Evolutionary conservation across 92 coral and sea anemone genomes (phyloP).

Genomic region (Zoanthus gigantus): DNA sequence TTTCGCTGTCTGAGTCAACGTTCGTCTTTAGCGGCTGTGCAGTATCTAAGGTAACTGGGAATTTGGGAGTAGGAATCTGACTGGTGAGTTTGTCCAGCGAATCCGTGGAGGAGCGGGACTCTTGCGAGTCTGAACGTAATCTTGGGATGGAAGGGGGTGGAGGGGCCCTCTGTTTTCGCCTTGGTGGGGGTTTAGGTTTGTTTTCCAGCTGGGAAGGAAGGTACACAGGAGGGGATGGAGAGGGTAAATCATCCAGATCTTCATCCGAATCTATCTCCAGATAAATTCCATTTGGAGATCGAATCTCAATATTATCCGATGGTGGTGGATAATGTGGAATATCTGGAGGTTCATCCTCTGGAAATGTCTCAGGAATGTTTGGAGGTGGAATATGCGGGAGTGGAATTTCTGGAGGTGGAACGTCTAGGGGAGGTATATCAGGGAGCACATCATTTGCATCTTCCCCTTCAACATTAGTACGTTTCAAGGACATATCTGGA

Average conservation of each 20-base stretch:
- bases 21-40: slow-evolving; percentile 34
- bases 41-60: slow-evolving; percentile 59
- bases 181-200: slow-evolving; percentile 69
- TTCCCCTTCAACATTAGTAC: slow-evolving; percentile 17
- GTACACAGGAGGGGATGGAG: slow-evolving; percentile 65
- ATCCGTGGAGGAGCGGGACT: slow-evolving; percentile 51
- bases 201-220: slow-evolving; percentile 62
- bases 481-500: slow-evolving; percentile 27
- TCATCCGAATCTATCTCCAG: slow-evolving; percentile 51
- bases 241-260: slow-evolving; percentile 51
- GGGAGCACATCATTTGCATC: slow-evolving; percentile 8
- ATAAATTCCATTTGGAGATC: slow-evolving; percentile 54
- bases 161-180: slow-evolving; percentile 68
- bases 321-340: slow-evolving; percentile 83
- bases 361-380: slow-evolving; percentile 53
- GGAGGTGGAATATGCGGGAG: slow-evolving; percentile 64
- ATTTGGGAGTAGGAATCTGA: slow-evolving; percentile 62
- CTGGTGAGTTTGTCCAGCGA: slow-evolving; percentile 53
- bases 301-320: slow-evolving; percentile 61
- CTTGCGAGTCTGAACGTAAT: slow-evolving; percentile 75
- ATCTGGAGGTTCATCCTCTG: slow-evolving; percentile 68
- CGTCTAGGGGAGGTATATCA: slow-evolving; percentile 69
- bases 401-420: slow-evolving; percentile 68
- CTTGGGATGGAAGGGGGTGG: slow-evolving; percentile 74
- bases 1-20: slow-evolving; percentile 36